Percentiles rank a stretch among this genome's conserved stretches.
phyloP scores from a whole-genome alignment of 1,140 invertebrate genomes.

The Drosophila ficusphila region DNA sequence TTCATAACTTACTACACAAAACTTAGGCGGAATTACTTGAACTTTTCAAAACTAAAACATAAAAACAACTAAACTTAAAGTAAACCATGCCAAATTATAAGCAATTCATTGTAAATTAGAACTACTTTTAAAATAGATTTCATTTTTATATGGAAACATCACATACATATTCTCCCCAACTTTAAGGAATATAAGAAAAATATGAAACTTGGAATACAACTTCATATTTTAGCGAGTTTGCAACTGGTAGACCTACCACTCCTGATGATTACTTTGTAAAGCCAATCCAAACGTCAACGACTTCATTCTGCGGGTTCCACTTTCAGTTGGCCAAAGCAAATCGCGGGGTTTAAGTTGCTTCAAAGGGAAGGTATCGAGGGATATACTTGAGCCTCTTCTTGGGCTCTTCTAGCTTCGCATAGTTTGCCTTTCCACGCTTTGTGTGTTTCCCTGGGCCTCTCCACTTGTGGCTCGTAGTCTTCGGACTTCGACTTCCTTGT shows the following conservation, averaged over 20 bases:
- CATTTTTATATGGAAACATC: too few relatives aligned
- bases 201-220: not conserved
- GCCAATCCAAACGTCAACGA: constrained; percentile 75
- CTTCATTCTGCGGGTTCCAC: constrained; percentile 68
- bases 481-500: constrained; percentile 68
- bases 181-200: not conserved
- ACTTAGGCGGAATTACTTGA: too few relatives aligned
- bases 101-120: too few relatives aligned
- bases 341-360: not conserved
- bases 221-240: not conserved
- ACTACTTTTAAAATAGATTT: too few relatives aligned
- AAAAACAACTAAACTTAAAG: too few relatives aligned
- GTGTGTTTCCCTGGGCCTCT: constrained; percentile 44
- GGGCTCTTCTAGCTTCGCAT: constrained; percentile 30
- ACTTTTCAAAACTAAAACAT: not conserved
- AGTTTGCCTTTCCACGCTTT: constrained; percentile 45
- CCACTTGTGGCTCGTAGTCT: constrained; percentile 53
- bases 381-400: constrained; percentile 25
- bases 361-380: constrained; percentile 5
- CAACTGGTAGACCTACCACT: constrained; percentile 14
- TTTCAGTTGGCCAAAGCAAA: constrained; percentile 41
- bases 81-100: too few relatives aligned
- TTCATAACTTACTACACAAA: not conserved
- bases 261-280: constrained; percentile 55
- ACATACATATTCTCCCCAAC: too few relatives aligned